These are phyloP conservation scores for Apamea epomidion DNA, from an alignment of 2,888 invertebrate genomes.

Conservation along the genomic window DNA sequence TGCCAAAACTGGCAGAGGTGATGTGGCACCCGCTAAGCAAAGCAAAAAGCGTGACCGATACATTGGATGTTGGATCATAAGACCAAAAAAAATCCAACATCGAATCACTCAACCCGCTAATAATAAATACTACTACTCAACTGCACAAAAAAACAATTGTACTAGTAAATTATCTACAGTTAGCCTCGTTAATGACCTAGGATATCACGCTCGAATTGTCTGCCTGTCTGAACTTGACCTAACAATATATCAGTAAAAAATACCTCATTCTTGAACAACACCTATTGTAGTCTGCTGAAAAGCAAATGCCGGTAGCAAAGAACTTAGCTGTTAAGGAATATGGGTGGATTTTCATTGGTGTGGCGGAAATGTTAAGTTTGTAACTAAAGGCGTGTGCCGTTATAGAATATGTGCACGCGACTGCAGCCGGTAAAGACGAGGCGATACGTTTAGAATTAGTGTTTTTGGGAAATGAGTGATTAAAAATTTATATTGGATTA, in stretches of 20 bases:
- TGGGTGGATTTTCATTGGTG: constrained; percentile 45
- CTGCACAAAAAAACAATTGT: constrained; percentile 52
- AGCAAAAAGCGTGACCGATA: background rate
- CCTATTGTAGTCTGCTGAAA: constrained; percentile 62
- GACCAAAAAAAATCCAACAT: background rate
- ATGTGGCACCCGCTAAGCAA: background rate
- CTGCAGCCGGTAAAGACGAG: constrained; percentile 49
- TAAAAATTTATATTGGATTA: no score
- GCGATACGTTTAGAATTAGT: constrained; percentile 59
- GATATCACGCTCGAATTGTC: constrained; percentile 70
- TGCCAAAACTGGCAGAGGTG: background rate
- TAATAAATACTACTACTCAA: constrained; percentile 7
- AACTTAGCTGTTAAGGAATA: constrained; percentile 11
- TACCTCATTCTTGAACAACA: constrained; percentile 64
- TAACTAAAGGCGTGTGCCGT: constrained; percentile 50
- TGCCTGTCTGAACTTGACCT: constrained; percentile 80
- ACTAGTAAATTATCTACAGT: constrained; percentile 55
- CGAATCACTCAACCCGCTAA: background rate
- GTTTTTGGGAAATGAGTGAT: constrained; percentile 5
- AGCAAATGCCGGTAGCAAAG: constrained; percentile 11
- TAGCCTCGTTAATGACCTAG: constrained; percentile 63
- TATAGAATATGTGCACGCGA: constrained; percentile 75
- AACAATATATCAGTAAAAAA: constrained; percentile 68
- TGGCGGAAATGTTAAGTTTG: constrained; percentile 45
- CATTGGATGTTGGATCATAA: background rate